Conservation (phyloP, 1,140 invertebrate genomes). For the Halictus rubicundus region DNA sequence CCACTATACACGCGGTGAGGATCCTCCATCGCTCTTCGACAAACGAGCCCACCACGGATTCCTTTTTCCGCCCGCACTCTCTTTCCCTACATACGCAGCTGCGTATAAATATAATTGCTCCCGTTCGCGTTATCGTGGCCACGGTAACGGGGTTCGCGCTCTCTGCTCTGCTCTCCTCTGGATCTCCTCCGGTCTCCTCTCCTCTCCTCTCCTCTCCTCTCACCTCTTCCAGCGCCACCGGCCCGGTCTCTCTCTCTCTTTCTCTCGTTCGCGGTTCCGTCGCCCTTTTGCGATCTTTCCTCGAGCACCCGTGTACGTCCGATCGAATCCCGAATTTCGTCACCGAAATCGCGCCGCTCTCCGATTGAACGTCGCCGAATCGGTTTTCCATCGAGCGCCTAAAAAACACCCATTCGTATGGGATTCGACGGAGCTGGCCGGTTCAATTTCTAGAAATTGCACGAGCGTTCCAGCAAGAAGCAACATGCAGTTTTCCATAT, state of each 20-base stretch:
- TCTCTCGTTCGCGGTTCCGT: too few relatives aligned
- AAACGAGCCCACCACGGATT: slow-evolving; percentile 6
- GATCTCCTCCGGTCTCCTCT: too few relatives aligned
- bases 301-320: too few relatives aligned
- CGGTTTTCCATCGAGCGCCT: too few relatives aligned
- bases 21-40: slow-evolving; percentile 42
- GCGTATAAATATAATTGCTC: slow-evolving; percentile 20
- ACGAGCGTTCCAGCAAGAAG: slow-evolving; percentile 27
- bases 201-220: neutral
- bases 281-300: too few relatives aligned
- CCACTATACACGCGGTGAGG: slow-evolving; percentile 62
- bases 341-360: too few relatives aligned
- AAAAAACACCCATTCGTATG: too few relatives aligned
- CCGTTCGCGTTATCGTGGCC: slow-evolving; percentile 13
- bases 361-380: too few relatives aligned
- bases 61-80: slow-evolving; percentile 16
- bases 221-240: too few relatives aligned
- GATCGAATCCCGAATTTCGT: too few relatives aligned
- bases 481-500: slow-evolving; percentile 5
- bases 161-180: neutral
- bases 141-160: neutral
- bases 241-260: too few relatives aligned
- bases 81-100: neutral
- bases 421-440: too few relatives aligned
- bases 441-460: neutral